Base-by-base conservation (phyloP, 2,797 vertebrate genomes). In the Cynopterus sphinx region DNA sequence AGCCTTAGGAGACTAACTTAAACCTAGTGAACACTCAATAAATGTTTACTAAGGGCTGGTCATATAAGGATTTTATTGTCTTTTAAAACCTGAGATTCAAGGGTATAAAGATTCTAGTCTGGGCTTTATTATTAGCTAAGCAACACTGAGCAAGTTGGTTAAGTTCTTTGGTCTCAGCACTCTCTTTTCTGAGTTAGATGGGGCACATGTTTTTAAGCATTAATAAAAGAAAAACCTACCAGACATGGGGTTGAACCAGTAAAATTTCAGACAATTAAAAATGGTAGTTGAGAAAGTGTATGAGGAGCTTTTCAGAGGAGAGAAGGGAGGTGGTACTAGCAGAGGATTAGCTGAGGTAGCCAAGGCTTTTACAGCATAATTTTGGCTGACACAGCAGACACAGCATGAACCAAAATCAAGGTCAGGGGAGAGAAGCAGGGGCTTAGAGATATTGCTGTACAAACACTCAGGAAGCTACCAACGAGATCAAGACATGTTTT, bases 401-500 rank as follows among this genome's bases (percentile, higher is more conserved):
- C 43, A 28, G 90, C 92, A 81, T 43, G 82, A 97, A 95, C 4
- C 91, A 96, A 97, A 43, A 70, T 96, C 94, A 97, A 97, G 97
- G 94, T 92, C 95, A 97, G 33, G 94, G 85, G 94, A 97, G 87
- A 95, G 90, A 98, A 73, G 88, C 67, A 68, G 88, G 91, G 91
- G 86, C 84, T 91, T 93, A 96, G 92, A 92, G 46, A 96, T 36
- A 87, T 16, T 89, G 21, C 82, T 73, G 67, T 84, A 83, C 3
- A 81, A 95, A 74, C 92, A 94, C 94, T 24, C 36, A 24, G 46
- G 63, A 5, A 12, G 63, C 94, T 84, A 57, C 61, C 2, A 6
- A 97, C 96, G 73, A 97, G 89, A 97, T 97, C 82, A 97, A 96
- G 94, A 93, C 96, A 97, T 79, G 73, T 22, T 93, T 75, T 97